phyloP scores from a whole-genome alignment of 1,140 invertebrate species.

The Apis cerana region DNA sequence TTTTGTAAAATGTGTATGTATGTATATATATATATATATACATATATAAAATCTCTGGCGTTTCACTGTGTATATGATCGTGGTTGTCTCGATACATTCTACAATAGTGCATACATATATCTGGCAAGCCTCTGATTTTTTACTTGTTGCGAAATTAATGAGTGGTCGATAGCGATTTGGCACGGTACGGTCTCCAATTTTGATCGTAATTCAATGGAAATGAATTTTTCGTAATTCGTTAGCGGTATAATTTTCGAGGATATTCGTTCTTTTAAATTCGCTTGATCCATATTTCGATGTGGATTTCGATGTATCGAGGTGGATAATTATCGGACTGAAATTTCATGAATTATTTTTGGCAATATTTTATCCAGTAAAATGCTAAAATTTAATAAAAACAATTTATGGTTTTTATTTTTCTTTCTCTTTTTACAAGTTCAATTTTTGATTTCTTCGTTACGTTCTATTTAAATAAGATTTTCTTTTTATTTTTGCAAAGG shows the following conservation, averaged over 20 bases:
- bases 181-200: not conserved
- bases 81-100: conserved; percentile 3
- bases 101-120: conserved; percentile 2
- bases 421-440: not conserved
- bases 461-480: too few species aligned
- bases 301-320: not conserved
- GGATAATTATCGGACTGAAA: not conserved
- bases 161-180: conserved; percentile 37
- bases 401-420: not conserved
- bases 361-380: not conserved
- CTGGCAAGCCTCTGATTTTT: conserved; percentile 25
- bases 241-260: not conserved
- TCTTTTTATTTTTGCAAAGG: too few species aligned
- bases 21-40: too few species aligned
- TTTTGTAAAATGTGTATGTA: conserved; percentile 24
- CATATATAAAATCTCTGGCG: not conserved
- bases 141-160: conserved; percentile 54
- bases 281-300: not conserved
- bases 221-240: not conserved
- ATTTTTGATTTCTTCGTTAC: not conserved
- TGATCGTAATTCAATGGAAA: not conserved
- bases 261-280: not conserved
- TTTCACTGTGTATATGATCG: not conserved
- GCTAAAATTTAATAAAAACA: not conserved
- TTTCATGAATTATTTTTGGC: not conserved